Evolutionary conservation across 2,113 vertebrate species (phyloP).

Genomic region (Megalops atlanticus): DNA sequence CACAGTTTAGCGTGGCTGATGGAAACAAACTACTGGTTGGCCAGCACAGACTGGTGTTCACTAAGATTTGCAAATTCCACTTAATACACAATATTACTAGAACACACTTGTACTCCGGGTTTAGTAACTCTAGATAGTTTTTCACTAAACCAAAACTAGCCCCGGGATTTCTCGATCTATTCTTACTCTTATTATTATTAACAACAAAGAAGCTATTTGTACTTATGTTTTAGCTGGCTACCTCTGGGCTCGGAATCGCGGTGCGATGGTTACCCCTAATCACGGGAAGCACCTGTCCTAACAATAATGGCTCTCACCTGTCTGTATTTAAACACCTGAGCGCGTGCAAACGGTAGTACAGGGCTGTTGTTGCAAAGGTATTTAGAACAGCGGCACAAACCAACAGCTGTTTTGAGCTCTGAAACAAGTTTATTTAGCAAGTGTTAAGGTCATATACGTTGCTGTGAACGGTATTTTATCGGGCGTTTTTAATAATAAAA

Average conservation of each 20-base stretch:
- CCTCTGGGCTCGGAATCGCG: background rate
- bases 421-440: no score
- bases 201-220: no score
- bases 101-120: no score
- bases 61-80: background rate
- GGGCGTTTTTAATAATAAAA: background rate
- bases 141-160: no score
- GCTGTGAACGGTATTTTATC: no score
- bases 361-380: background rate
- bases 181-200: no score
- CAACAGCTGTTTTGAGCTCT: no score
- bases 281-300: slow-evolving; percentile 7
- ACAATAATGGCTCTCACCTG: background rate
- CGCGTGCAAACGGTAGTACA: background rate
- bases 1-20: no score
- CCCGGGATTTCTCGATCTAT: background rate
- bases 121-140: no score
- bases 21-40: no score
- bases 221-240: background rate
- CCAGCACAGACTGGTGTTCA: no score
- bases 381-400: background rate
- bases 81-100: background rate
- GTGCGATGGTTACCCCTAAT: background rate
- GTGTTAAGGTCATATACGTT: no score
- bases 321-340: background rate